phyloP scores from a whole-genome alignment of 2,113 vertebrate genomes.

The Tichodroma muraria region DNA sequence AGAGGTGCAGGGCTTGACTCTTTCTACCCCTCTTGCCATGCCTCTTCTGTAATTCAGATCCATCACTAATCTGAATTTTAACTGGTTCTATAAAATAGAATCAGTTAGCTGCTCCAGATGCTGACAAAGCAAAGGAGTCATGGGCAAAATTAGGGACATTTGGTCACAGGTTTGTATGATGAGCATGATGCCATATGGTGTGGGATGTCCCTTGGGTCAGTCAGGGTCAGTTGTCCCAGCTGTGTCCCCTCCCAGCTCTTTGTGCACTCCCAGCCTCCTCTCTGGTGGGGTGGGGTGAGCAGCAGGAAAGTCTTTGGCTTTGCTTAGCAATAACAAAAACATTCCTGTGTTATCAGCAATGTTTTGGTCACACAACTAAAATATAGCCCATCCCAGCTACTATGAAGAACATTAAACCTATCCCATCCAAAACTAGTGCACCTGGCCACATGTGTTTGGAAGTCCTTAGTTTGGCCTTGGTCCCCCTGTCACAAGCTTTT shows the following conservation, averaged over 20 bases:
- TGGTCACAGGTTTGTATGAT: neutral
- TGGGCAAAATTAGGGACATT: neutral
- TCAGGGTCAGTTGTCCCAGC: neutral
- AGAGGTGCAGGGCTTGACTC: neutral
- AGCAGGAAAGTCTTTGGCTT: neutral
- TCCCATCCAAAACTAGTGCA: neutral
- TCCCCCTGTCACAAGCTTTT: neutral
- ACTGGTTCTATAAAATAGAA: no score
- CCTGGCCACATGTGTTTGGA: neutral
- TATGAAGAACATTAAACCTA: neutral
- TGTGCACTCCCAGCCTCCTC: neutral
- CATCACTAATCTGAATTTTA: no score
- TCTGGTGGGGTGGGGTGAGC: rapidly evolving
- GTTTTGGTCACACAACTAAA: neutral
- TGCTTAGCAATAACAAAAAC: neutral
- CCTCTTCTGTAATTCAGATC: neutral
- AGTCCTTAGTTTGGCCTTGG: neutral
- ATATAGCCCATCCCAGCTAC: neutral
- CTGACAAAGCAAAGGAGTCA: neutral
- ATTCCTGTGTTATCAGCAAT: neutral
- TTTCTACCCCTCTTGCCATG: neutral
- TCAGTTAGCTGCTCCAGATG: neutral
- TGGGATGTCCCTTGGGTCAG: neutral
- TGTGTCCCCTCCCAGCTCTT: rapidly evolving
- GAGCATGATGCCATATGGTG: rapidly evolving